These are phyloP conservation scores for Nemotelus nigrinus DNA, from an alignment of 2,888 invertebrate species.

Conservation along the genomic window DNA sequence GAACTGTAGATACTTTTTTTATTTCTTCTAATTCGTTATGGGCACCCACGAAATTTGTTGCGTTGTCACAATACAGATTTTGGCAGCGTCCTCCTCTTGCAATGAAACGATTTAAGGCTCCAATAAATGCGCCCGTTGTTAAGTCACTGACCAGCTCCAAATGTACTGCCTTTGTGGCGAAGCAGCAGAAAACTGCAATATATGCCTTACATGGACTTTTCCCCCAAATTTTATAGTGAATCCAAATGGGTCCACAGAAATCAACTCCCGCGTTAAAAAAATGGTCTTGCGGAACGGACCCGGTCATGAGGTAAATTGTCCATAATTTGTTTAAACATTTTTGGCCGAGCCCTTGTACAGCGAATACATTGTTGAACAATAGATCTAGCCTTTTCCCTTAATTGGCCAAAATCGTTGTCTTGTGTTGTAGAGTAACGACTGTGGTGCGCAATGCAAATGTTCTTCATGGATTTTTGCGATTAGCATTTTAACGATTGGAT, in stretches of 20 bases:
- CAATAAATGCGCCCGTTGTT: slow-evolving; percentile 50
- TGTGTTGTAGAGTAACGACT: slow-evolving; percentile 43
- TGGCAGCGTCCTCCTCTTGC: slow-evolving; percentile 41
- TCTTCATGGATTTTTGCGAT: slow-evolving; percentile 28
- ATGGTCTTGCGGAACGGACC: slow-evolving; percentile 40
- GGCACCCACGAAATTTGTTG: slow-evolving; percentile 47
- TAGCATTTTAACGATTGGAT: slow-evolving; percentile 44
- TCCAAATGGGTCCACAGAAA: slow-evolving; percentile 45
- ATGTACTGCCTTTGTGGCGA: slow-evolving; percentile 49
- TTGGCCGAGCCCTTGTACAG: slow-evolving; percentile 49
- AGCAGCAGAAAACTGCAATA: slow-evolving; percentile 49
- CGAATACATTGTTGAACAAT: slow-evolving; percentile 49
- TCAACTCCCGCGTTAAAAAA: slow-evolving; percentile 47
- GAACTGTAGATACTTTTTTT: background rate
- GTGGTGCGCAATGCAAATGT: slow-evolving; percentile 44
- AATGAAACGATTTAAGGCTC: slow-evolving; percentile 47
- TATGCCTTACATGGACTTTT: slow-evolving; percentile 46
- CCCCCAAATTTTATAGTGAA: slow-evolving; percentile 35
- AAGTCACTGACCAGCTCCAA: slow-evolving; percentile 47
- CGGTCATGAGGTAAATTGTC: slow-evolving; percentile 53
- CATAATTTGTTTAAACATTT: slow-evolving; percentile 52
- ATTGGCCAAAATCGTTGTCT: slow-evolving; percentile 53
- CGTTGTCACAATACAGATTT: slow-evolving; percentile 46
- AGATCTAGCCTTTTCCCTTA: slow-evolving; percentile 47
- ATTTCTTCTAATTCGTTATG: slow-evolving; percentile 8